phyloP scores from a whole-genome alignment of 1,140 invertebrate genomes.

The Cheumatopsyche charites region DNA sequence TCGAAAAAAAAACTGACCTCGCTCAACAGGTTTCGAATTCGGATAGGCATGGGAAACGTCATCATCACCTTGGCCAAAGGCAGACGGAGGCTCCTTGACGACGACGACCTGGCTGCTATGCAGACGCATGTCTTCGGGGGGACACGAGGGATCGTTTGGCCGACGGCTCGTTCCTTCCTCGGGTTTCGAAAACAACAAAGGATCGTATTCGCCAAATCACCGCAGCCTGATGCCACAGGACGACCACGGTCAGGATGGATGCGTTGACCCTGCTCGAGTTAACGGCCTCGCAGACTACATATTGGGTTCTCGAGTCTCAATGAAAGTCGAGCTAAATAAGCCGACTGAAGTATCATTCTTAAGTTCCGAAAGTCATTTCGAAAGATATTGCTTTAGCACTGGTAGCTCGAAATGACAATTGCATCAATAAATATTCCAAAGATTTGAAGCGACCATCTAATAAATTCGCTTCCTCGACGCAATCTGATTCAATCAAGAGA shows the following conservation, averaged over 20 bases:
- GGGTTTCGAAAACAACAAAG: background rate
- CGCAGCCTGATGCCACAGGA: background rate
- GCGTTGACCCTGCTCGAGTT: conserved; percentile 10
- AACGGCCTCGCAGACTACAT: background rate
- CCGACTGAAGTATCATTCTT: too few species aligned
- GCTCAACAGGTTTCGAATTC: conserved; percentile 14
- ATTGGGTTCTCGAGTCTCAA: too few species aligned
- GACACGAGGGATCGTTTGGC: too few species aligned
- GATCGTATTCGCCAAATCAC: background rate
- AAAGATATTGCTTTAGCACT: too few species aligned
- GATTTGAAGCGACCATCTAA: too few species aligned
- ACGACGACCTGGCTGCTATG: background rate
- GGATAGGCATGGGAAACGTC: background rate
- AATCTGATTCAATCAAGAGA: background rate
- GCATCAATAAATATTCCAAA: too few species aligned
- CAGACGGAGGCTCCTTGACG: background rate
- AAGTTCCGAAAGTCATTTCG: too few species aligned
- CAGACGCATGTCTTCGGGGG: background rate
- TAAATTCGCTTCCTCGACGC: too few species aligned
- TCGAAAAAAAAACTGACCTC: conserved; percentile 22
- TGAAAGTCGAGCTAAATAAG: too few species aligned
- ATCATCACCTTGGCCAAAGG: conserved; percentile 15
- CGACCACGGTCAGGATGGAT: background rate
- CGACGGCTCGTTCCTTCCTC: too few species aligned
- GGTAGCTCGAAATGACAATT: too few species aligned